Conservation (phyloP, 2,797 vertebrate species). For the Falco columbarius region DNA sequence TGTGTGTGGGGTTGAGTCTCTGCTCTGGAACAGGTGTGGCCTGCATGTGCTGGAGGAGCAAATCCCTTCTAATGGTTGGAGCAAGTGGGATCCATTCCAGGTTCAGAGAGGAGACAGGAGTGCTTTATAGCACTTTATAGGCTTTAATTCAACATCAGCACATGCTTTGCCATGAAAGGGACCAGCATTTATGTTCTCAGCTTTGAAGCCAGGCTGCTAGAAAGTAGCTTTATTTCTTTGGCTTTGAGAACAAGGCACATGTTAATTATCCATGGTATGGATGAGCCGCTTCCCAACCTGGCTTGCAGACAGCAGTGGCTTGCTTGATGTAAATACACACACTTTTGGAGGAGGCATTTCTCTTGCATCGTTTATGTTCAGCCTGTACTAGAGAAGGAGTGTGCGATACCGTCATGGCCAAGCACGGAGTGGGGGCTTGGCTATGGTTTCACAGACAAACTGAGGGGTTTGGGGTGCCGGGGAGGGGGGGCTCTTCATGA, state of each 20-base stretch:
- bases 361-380: background rate
- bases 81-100: background rate
- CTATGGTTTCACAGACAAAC: background rate
- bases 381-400: background rate
- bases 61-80: background rate
- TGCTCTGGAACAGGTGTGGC: background rate
- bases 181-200: background rate
- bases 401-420: background rate
- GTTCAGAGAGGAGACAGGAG: background rate
- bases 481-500: accelerated
- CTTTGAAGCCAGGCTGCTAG: background rate
- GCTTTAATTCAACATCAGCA: background rate
- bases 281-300: background rate
- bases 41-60: background rate
- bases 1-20: background rate
- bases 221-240: background rate
- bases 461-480: background rate
- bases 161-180: background rate
- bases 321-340: background rate
- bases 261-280: background rate
- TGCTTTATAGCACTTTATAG: background rate
- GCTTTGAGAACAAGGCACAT: accelerated
- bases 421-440: background rate
- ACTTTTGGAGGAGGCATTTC: background rate
- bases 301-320: background rate